phyloP scores from a whole-genome alignment of 2,797 vertebrate species.

The Schizopygopsis malacanthus region DNA sequence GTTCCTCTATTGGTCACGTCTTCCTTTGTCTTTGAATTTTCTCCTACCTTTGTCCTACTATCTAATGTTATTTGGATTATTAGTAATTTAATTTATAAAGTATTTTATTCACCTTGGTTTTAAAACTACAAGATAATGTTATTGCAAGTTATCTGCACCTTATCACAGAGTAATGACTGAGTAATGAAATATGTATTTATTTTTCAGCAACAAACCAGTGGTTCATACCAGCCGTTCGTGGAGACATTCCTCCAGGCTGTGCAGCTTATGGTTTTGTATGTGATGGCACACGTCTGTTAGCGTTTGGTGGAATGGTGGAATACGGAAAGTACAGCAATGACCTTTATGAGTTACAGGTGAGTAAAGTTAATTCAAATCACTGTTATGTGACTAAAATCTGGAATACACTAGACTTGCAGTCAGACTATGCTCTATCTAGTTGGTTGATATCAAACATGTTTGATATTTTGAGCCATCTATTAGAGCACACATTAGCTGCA shows the following conservation, averaged over 20 bases:
- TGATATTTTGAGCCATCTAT: neutral
- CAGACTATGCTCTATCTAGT: neutral
- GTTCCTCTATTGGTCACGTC: neutral
- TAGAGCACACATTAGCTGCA: neutral
- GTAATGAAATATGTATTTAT: neutral
- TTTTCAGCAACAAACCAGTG: slow-evolving; percentile 92
- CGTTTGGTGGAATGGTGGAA: slow-evolving; percentile 97
- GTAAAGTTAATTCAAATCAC: no score
- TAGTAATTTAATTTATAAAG: neutral
- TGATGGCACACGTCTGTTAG: slow-evolving; percentile 91
- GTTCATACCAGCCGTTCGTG: slow-evolving; percentile 95
- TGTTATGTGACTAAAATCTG: no score
- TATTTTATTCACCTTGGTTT: neutral
- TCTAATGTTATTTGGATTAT: neutral
- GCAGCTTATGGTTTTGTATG: slow-evolving; percentile 97
- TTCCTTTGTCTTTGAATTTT: neutral
- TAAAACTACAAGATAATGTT: neutral
- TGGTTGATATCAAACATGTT: neutral
- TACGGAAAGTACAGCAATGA: slow-evolving; percentile 98
- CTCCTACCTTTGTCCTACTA: neutral
- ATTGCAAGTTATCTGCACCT: neutral
- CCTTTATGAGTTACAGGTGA: slow-evolving; percentile 95
- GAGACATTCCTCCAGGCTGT: slow-evolving; percentile 94
- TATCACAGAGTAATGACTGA: neutral
- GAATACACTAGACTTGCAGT: no score